Base-by-base conservation (phyloP, 2,888 invertebrate genomes). In the Danaus chrysippus region DNA sequence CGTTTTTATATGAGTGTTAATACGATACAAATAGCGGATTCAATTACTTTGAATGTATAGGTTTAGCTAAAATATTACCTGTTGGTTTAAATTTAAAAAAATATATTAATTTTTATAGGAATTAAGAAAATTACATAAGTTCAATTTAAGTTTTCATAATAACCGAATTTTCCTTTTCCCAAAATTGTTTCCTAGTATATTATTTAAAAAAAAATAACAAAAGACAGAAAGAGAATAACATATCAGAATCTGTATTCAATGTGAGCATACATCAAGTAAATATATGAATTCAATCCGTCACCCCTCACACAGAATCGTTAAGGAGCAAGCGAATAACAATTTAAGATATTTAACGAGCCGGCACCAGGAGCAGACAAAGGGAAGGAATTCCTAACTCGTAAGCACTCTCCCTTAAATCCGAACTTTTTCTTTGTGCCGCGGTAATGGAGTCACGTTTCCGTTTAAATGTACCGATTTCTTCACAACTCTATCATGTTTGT, bases 361-460 rank as follows among this genome's bases (percentile, higher is more conserved):
- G 63, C 69, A 64, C 70, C 61, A 61, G 65, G 64, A 65, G 61
- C 64, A 66, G 62, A 70, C 69, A 69, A 72, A 71, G 70, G 66
- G 69, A 73, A 71, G 68, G 71, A 71, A 73, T 70, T 69, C 68
- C 69, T 70, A 68, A 69, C 68, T 68, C 60, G 67, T 67, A 68
- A 68, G 67, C 68, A 66, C 64, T 68, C 70, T 71, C 76, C 82
- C 83, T 83, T 80, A 83, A 78, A 78, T 77, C 68, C 68, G 69
- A 73, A 72, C 69, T 77, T 62, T 65, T 65, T 62, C 54, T 46
- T 73, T 80, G 79, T 82, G 78, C 81, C 76, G 76, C 74, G 17
- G 75, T 81, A 83, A 83, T 83, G 79, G 79, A 83, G 83, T 84
- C 84, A 84, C 84, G 84, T 79, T 75, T 75, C 68, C 74, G 72